Evolutionary conservation across 1,140 invertebrate genomes (phyloP).

Genomic region (Eciton burchellii): DNA sequence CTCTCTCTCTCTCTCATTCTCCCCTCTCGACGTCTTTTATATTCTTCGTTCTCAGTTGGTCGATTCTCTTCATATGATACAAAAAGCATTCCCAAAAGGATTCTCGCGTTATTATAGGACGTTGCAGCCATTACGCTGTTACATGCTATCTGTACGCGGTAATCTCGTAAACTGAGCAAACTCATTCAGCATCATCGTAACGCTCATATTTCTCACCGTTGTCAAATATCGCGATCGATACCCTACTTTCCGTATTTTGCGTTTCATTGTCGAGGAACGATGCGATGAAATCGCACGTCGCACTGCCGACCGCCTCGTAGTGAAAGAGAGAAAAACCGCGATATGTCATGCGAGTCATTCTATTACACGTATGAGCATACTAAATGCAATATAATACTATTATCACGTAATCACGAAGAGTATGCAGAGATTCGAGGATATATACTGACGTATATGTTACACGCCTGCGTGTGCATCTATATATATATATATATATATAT

Average conservation of each 20-base stretch:
- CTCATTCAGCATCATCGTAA: background rate
- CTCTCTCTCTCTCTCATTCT: slow-evolving; percentile 8
- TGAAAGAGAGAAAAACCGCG: slow-evolving; percentile 3
- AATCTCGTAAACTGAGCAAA: slow-evolving; percentile 25
- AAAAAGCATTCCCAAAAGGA: slow-evolving; percentile 32
- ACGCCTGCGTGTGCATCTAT: no score
- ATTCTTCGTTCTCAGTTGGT: slow-evolving; percentile 13
- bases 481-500: no score
- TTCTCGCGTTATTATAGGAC: slow-evolving; percentile 30
- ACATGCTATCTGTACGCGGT: background rate
- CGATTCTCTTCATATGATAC: slow-evolving; percentile 32
- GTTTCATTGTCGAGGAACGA: background rate
- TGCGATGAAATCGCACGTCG: background rate
- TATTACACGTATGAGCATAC: slow-evolving; percentile 3
- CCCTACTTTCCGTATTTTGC: background rate
- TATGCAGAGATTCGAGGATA: slow-evolving; percentile 37
- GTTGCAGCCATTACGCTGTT: slow-evolving; percentile 26
- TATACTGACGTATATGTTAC: no score
- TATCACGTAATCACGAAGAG: slow-evolving; percentile 11
- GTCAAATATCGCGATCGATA: background rate
- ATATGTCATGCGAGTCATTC: background rate
- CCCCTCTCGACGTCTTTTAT: slow-evolving; percentile 26
- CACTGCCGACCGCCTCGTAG: background rate
- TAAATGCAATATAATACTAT: background rate
- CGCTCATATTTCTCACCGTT: slow-evolving; percentile 31